These are phyloP conservation scores for Chlamydotis undulata DNA, from an alignment of 2,113 vertebrate species.

Conservation along the genomic window DNA sequence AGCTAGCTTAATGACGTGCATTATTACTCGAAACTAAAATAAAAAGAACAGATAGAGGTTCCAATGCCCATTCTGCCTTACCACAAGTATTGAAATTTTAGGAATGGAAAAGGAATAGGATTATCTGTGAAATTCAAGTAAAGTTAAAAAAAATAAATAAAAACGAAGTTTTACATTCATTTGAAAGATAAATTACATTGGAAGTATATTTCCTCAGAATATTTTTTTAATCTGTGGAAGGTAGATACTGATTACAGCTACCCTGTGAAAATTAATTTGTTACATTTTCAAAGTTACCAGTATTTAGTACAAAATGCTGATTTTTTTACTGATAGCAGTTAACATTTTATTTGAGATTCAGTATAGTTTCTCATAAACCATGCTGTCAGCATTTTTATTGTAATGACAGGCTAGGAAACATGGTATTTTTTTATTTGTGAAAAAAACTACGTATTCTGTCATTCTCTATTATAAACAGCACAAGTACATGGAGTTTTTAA, in stretches of 20 bases:
- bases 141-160: background rate
- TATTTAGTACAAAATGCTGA: background rate
- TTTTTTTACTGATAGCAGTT: background rate
- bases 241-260: background rate
- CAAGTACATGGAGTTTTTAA: background rate
- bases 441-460: background rate
- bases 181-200: background rate
- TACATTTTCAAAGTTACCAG: background rate
- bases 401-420: background rate
- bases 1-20: background rate
- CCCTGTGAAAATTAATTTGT: background rate
- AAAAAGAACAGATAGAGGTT: background rate
- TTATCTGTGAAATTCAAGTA: background rate
- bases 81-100: background rate
- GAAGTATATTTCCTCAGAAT: background rate
- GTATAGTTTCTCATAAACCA: background rate
- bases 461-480: background rate
- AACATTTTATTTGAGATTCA: background rate
- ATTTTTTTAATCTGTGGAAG: background rate
- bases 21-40: background rate
- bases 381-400: background rate
- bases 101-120: background rate
- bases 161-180: background rate
- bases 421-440: background rate
- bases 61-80: background rate